Evolutionary conservation across 2,113 vertebrate species (phyloP).

Genomic region (Dryoscopus gambensis): DNA sequence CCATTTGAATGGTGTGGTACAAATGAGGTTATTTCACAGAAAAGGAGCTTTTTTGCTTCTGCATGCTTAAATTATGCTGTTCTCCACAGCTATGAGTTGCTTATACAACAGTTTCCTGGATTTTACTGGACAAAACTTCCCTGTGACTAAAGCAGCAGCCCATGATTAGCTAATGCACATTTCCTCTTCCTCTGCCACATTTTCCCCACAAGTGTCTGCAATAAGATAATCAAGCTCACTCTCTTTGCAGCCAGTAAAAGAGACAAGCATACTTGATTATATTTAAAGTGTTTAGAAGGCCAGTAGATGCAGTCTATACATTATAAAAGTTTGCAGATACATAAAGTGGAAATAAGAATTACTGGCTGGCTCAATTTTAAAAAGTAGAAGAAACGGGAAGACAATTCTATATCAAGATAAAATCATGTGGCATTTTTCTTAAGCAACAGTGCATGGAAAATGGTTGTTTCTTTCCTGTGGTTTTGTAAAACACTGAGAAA

Average conservation of each 20-base stretch:
- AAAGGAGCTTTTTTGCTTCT: background rate
- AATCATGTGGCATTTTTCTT: background rate
- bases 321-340: background rate
- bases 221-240: background rate
- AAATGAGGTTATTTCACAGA: background rate
- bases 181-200: background rate
- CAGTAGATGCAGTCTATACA: background rate
- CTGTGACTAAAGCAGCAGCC: background rate
- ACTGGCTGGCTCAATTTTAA: background rate
- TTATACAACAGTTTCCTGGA: background rate
- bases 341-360: background rate
- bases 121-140: background rate
- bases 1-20: background rate
- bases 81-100: background rate
- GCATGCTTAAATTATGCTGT: background rate
- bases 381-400: background rate
- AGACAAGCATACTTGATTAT: background rate
- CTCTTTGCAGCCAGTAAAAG: background rate
- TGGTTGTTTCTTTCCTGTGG: background rate
- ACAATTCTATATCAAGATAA: background rate
- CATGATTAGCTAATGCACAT: background rate
- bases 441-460: background rate
- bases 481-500: background rate
- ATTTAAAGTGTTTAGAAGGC: background rate
- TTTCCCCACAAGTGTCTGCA: background rate